Percentiles rank a stretch among this genome's conserved stretches.
These are phyloP conservation scores for Callocephalon fimbriatum DNA, from an alignment of 2,113 vertebrate genomes.

Conservation along the genomic window DNA sequence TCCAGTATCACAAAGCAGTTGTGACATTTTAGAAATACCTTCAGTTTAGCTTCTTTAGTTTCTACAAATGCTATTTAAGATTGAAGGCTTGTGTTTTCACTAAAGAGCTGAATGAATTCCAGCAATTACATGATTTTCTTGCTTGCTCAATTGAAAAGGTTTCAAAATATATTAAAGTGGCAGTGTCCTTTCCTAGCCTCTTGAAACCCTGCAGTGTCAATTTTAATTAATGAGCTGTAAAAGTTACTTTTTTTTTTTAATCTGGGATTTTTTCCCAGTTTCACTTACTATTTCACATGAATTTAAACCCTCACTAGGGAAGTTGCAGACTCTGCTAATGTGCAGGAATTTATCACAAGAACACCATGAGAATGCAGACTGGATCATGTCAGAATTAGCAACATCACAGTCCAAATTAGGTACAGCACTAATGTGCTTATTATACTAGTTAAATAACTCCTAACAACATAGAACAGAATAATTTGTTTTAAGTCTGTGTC, in stretches of 20 bases:
- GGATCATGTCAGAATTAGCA: not conserved
- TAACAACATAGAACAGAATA: not conserved
- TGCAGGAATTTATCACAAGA: not conserved
- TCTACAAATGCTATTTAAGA: slow-evolving; percentile 70
- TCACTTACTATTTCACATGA: slow-evolving; percentile 41
- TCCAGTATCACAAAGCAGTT: slow-evolving; percentile 74
- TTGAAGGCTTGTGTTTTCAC: slow-evolving; percentile 61
- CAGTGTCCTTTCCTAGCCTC: slow-evolving; percentile 36
- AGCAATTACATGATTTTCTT: slow-evolving; percentile 78
- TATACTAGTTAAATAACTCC: not conserved
- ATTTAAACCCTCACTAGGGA: not conserved
- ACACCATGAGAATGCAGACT: not conserved
- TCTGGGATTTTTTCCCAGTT: slow-evolving; percentile 8
- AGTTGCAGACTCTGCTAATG: not conserved
- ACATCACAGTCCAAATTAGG: not conserved
- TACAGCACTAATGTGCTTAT: not conserved
- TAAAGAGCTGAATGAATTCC: slow-evolving; percentile 79
- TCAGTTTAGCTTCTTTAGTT: slow-evolving; percentile 81
- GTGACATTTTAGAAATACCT: slow-evolving; percentile 87
- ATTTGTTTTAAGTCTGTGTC: not conserved
- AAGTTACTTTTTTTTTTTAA: slow-evolving; percentile 38
- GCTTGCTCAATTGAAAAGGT: slow-evolving; percentile 60
- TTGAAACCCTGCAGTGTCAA: slow-evolving; percentile 39
- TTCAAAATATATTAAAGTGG: slow-evolving; percentile 65
- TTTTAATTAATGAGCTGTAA: slow-evolving; percentile 57